phyloP scores from a whole-genome alignment of 2,797 vertebrate genomes.

The Ficedula albicollis region DNA sequence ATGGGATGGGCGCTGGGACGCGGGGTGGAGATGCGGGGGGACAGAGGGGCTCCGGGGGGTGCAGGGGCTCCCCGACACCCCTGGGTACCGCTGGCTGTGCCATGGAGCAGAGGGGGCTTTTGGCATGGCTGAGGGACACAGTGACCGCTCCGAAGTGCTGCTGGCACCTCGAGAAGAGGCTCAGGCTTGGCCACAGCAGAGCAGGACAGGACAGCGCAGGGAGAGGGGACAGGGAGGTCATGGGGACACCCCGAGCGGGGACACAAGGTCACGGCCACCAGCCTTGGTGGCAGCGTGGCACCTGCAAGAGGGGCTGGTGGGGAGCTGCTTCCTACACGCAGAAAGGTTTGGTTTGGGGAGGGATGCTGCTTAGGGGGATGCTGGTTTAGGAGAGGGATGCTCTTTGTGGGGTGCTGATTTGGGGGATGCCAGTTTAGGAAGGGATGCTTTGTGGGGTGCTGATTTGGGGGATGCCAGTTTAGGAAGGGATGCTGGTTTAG shows the following conservation, averaged over 20 bases:
- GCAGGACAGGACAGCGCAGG: fast-evolving
- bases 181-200: fast-evolving
- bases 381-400: too few relatives aligned
- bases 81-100: fast-evolving
- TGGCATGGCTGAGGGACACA: neutral
- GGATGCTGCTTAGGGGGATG: neutral
- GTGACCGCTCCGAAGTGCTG: fast-evolving
- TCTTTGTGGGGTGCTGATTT: neutral
- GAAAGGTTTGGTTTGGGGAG: neutral
- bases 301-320: fast-evolving
- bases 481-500: neutral
- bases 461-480: neutral
- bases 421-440: neutral
- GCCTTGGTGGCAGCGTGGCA: neutral
- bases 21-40: fast-evolving
- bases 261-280: neutral
- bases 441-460: neutral
- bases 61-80: fast-evolving
- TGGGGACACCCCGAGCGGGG: fast-evolving
- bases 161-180: neutral
- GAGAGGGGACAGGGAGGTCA: too few relatives aligned
- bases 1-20: fast-evolving
- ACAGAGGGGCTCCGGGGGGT: fast-evolving
- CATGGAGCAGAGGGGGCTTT: fast-evolving
- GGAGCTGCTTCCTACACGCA: fast-evolving